Evolutionary conservation across 2,888 invertebrate species (phyloP).

Genomic region (Seira sanloemensis): DNA sequence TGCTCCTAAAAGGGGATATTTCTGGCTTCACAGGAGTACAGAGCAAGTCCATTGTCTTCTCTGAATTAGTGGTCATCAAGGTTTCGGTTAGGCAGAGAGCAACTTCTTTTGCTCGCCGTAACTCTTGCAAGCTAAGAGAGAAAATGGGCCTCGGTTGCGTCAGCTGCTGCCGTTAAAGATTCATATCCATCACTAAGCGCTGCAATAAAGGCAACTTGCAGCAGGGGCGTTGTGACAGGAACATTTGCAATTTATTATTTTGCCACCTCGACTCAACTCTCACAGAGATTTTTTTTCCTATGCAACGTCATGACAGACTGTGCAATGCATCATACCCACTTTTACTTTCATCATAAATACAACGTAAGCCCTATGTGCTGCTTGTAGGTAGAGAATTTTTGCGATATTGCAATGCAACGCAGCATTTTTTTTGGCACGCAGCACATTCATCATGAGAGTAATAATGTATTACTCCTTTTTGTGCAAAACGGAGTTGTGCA

Average conservation of each 20-base stretch:
- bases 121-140: neutral
- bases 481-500: neutral
- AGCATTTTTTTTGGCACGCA: too few species aligned
- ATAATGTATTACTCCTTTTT: neutral
- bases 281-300: too few species aligned
- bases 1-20: too few species aligned
- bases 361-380: neutral
- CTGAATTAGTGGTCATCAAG: neutral
- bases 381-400: too few species aligned
- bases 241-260: neutral
- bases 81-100: neutral
- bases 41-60: neutral
- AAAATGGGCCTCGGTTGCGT: neutral
- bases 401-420: too few species aligned
- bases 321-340: slow-evolving; percentile 5
- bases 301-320: neutral
- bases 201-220: neutral
- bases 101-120: too few species aligned
- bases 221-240: neutral
- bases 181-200: too few species aligned
- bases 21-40: too few species aligned
- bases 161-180: neutral
- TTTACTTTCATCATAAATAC: slow-evolving; percentile 28
- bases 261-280: too few species aligned
- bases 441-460: too few species aligned